Base-by-base conservation (phyloP, 2,888 invertebrate genomes). In the Drosophila lacicola region DNA sequence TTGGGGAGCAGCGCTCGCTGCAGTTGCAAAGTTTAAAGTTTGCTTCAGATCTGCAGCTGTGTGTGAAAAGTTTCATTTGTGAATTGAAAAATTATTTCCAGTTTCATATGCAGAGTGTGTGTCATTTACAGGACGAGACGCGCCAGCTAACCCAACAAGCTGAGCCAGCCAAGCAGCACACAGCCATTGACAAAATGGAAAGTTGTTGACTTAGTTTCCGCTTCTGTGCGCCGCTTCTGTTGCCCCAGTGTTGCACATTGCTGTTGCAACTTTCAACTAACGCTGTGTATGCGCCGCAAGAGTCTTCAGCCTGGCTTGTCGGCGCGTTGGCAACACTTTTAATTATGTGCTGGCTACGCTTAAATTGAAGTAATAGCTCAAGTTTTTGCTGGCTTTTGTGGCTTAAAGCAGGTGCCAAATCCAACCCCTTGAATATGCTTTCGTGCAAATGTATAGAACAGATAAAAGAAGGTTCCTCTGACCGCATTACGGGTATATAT, bases 1-100 rank as follows among this genome's bases (percentile, higher is more conserved):
- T 80, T 68, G 72, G 88, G 80, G 72, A 68, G 66, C 57, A 63
- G 25, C 49, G 63, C 66, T 77, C 67, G 74, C 80, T 62, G 77
- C 74, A 73, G 61, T 70, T 78, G 80, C 72, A 74, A 83, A 83
- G 58, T 88, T 82, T 80, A 78, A 86, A 78, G 83, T 82, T 82
- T 82, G 67, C 72, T 61, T 65, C 51, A 44, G 53, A 73, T 71
- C 68, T 76, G 53, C 58, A 64, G 73, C 62, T 53, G 64, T 60
- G 86, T 84, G 71, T 70, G 60, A 74, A 83, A 88, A 86, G 83
- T 83, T 88, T 85, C 88, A 86, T 88, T 85, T 88, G 82, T 74
- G 88, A 80, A 83, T 88, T 83, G 83, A 81, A 87, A 88, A 88
- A 88, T 80, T 78, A 74, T 88, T 84, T 86, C 56, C 47, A 74